These are phyloP conservation scores for Zosterops pallidus DNA, from an alignment of 2,113 vertebrate species.

Conservation along the genomic window DNA sequence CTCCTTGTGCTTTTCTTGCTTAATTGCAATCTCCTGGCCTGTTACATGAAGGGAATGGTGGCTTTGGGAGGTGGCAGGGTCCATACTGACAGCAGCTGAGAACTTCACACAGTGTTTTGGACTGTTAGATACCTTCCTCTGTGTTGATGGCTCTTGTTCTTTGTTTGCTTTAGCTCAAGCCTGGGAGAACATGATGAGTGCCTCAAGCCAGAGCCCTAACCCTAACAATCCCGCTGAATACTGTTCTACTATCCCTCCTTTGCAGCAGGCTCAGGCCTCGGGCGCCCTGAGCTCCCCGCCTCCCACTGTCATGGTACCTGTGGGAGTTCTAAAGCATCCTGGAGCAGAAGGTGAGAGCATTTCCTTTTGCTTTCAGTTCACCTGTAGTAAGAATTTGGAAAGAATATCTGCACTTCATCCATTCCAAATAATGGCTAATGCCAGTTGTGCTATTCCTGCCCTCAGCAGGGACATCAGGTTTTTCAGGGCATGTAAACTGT, in stretches of 20 bases:
- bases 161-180: constrained; percentile 85
- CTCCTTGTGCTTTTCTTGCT: neutral
- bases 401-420: neutral
- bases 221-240: constrained; percentile 98
- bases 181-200: constrained; percentile 85
- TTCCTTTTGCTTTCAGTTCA: constrained; percentile 25
- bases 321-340: constrained; percentile 94
- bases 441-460: neutral
- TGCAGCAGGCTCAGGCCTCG: constrained; percentile 97
- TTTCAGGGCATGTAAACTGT: neutral
- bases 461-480: neutral
- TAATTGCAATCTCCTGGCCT: neutral
- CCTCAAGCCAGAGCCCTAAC: constrained; percentile 92
- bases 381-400: constrained; percentile 28
- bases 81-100: neutral
- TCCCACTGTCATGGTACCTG: constrained; percentile 98
- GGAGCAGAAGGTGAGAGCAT: constrained; percentile 85
- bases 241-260: constrained; percentile 98
- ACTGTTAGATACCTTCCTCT: constrained; percentile 30
- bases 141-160: constrained; percentile 72
- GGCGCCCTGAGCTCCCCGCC: constrained; percentile 94
- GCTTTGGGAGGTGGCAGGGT: neutral
- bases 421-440: constrained; percentile 9
- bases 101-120: neutral
- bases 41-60: neutral